phyloP scores from a whole-genome alignment of 2,797 vertebrate species.

The Malacoraja senta region DNA sequence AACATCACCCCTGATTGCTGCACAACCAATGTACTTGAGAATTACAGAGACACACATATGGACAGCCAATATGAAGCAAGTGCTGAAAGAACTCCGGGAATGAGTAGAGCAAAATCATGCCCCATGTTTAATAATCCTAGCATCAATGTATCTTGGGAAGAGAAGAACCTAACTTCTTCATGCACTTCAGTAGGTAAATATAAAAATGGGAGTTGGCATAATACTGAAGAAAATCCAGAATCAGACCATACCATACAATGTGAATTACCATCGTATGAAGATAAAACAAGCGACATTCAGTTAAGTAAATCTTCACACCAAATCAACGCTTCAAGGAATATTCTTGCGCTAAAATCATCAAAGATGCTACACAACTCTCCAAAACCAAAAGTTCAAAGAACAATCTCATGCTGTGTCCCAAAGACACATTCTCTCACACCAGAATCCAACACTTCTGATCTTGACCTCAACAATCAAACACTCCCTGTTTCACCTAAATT shows the following conservation, averaged over 20 bases:
- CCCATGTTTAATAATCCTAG: background rate
- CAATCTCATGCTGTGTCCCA: conserved; percentile 53
- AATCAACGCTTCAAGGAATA: conserved; percentile 43
- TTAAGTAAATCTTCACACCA: background rate
- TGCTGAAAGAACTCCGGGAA: background rate
- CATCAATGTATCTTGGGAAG: background rate
- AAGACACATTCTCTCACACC: conserved; percentile 50
- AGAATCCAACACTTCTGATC: conserved; percentile 47
- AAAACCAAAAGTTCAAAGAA: conserved; percentile 52
- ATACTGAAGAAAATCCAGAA: background rate
- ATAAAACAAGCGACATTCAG: background rate
- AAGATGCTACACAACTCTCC: conserved; percentile 56
- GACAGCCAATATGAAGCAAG: background rate
- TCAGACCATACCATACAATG: background rate
- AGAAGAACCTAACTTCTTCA: background rate
- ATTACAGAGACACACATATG: background rate
- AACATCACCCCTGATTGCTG: background rate
- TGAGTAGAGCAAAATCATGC: background rate
- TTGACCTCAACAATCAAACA: conserved; percentile 31
- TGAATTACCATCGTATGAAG: background rate
- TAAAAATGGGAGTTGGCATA: background rate
- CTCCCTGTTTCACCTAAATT: conserved; percentile 41
- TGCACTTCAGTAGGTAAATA: background rate
- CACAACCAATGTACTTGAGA: background rate
- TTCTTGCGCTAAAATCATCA: conserved; percentile 56